Base-by-base conservation (phyloP, 2,797 vertebrate species). In the Microctenopoma steveboyesi region DNA sequence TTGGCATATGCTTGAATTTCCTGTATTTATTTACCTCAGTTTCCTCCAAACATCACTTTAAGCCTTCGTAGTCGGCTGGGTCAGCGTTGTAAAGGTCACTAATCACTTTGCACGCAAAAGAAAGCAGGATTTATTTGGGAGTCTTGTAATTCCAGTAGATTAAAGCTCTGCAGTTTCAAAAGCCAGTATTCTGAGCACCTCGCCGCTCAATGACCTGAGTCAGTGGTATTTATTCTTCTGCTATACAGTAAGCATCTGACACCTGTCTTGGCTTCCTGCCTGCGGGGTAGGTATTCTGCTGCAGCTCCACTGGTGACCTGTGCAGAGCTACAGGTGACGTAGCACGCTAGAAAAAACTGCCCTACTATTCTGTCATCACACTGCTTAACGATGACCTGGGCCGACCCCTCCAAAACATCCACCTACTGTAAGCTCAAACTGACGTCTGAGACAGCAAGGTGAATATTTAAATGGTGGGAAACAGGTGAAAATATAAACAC, bases 341-440 rank as follows among this genome's bases (percentile, higher is more conserved):
- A 88, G 82, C 55, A 46, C 15, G 43, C 57, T 43, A n/a, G 13
- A 37, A 88, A 91, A 79, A 90, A 88, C 79, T 81, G 71, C 63
- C 43, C 69, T 48, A 74, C 82, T 86, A 84, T 90, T 88, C 74
- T 49, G 58, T 71, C 40, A 67, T 27, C 4, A 2, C 27, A 48
- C n/a, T 53, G 74, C 76, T 88, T 53, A 84, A 64, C 14, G 37
- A n/a, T 55, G 79, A 7, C 82, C 92, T 83, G 33, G 51, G 7
- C 16, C 81, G 64, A 88, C 84, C 91, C 59, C 53, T 46, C 52
- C 16, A 61, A 74, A 82, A 57, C 60, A 68, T 78, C 49, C 50
- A 67, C 54, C 64, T 39, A 64, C 57, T 71, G 39, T 52, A 73
- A 81, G 59, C 69, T 58, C 53, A 27, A 37, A 76, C 37, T 25